A percentile compares a stretch with the other conserved stretches of the same genome.
Evolutionary conservation across 37 sponge, comb jelly and placozoan species (phyloP).

Genomic region (Ephydatia muelleri): DNA sequence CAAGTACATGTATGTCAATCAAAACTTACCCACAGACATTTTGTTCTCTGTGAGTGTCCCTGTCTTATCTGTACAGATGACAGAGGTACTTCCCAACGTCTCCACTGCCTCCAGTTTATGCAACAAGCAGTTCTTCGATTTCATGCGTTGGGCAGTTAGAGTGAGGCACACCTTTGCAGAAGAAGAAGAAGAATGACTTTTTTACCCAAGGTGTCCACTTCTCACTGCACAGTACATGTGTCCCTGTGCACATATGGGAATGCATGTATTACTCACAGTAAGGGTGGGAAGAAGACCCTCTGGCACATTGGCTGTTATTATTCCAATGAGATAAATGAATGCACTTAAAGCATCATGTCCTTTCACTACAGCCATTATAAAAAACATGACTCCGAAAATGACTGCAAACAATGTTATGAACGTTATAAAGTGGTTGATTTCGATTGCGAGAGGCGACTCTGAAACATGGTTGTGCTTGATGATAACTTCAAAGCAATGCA

Average conservation of each 20-base stretch:
- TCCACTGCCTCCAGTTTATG: conserved; percentile 98
- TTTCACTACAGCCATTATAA: conserved; percentile 70
- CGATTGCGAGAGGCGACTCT: conserved; percentile 93
- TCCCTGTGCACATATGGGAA: not conserved
- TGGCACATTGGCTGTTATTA: conserved; percentile 98
- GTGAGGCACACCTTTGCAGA: conserved; percentile 89
- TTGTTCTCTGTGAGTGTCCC: conserved; percentile 99
- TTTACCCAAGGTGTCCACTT: too few relatives aligned
- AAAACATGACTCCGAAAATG: conserved; percentile 82
- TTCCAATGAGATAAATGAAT: conserved; percentile 91
- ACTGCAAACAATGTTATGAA: conserved; percentile 90
- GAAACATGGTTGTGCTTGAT: not conserved
- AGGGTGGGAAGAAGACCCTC: conserved; percentile 98
- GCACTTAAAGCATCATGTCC: conserved; percentile 75
- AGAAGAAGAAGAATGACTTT: not conserved
- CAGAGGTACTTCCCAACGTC: conserved; percentile 96
- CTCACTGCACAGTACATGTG: not conserved
- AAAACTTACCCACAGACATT: conserved; percentile 91
- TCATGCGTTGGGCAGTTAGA: conserved; percentile 95
- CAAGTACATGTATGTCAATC: not conserved
- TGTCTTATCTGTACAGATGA: conserved; percentile 97
- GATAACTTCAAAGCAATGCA: not conserved
- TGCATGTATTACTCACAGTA: conserved; percentile 72
- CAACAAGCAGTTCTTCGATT: conserved; percentile 90
- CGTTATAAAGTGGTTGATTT: conserved; percentile 92